These are phyloP conservation scores for Rhabdornis inornatus DNA, from an alignment of 2,113 vertebrate species.

Conservation along the genomic window DNA sequence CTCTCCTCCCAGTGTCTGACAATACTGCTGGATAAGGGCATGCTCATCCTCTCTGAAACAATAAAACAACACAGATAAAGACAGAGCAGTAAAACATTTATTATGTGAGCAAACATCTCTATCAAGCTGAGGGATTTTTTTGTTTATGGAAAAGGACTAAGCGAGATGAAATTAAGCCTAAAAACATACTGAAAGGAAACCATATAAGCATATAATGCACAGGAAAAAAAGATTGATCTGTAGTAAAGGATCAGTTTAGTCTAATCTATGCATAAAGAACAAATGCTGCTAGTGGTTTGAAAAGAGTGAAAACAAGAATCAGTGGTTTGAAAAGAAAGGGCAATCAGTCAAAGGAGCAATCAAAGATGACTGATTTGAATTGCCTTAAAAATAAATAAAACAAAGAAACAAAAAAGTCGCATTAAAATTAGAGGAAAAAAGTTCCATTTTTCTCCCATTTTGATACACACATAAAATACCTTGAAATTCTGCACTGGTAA, in stretches of 20 bases:
- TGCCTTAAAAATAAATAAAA: not conserved
- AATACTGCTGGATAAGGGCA: conserved; percentile 94
- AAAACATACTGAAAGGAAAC: not conserved
- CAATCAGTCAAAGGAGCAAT: not conserved
- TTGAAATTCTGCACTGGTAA: not conserved
- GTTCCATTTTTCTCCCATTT: not conserved
- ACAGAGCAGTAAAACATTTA: not conserved
- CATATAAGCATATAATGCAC: not conserved
- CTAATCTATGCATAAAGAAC: not conserved
- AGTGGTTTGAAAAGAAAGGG: not conserved
- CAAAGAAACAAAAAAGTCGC: not conserved
- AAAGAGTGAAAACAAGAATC: not conserved
- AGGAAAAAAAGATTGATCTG: not conserved
- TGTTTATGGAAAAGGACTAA: not conserved
- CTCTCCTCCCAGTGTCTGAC: conserved; percentile 92
- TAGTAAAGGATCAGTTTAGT: not conserved
- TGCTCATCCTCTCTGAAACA: conserved; percentile 91
- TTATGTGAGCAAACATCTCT: not conserved
- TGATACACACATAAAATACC: not conserved
- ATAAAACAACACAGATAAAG: not conserved
- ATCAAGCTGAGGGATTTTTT: not conserved
- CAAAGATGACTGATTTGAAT: not conserved
- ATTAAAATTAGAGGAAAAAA: not conserved
- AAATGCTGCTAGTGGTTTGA: not conserved
- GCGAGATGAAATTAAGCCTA: not conserved